A percentile compares a stretch with the other conserved stretches of the same genome.
Evolutionary conservation across 2,113 vertebrate genomes (phyloP).

Genomic region (Paramormyrops kingsleyae): DNA sequence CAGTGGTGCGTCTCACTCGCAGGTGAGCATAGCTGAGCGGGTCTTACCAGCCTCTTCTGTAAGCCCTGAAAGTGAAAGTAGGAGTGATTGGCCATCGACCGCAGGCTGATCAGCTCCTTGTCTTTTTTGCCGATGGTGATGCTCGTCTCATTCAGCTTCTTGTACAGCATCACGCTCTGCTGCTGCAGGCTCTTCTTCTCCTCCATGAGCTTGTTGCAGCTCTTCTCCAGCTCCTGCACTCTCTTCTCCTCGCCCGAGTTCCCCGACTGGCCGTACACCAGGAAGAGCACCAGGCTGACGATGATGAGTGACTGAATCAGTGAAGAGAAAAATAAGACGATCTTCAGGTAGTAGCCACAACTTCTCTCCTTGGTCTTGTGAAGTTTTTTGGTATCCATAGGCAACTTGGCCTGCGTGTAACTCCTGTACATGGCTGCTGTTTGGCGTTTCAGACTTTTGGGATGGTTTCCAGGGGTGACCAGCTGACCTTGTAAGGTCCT

Average conservation of each 20-base stretch:
- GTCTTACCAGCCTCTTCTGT: slow-evolving; percentile 41
- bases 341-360: slow-evolving; percentile 76
- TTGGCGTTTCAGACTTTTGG: neutral
- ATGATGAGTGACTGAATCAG: slow-evolving; percentile 91
- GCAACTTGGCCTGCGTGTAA: slow-evolving; percentile 65
- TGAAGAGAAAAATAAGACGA: slow-evolving; percentile 83
- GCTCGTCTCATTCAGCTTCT: neutral
- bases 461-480: neutral
- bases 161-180: slow-evolving; percentile 47
- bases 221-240: slow-evolving; percentile 61
- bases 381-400: slow-evolving; percentile 54
- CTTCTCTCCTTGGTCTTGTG: slow-evolving; percentile 49
- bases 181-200: slow-evolving; percentile 44
- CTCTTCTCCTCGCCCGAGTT: slow-evolving; percentile 63
- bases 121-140: slow-evolving; percentile 28
- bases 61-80: neutral
- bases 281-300: slow-evolving; percentile 85
- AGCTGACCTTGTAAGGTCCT: neutral
- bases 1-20: neutral
- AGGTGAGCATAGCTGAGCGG: neutral
- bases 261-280: slow-evolving; percentile 80
- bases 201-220: slow-evolving; percentile 48
- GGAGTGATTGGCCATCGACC: slow-evolving; percentile 33
- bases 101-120: slow-evolving; percentile 43
- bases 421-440: slow-evolving; percentile 65